A percentile compares a stretch with the other conserved stretches of the same genome.
Evolutionary conservation across 2,888 invertebrate species (phyloP).

Genomic region (Suillia variegata): DNA sequence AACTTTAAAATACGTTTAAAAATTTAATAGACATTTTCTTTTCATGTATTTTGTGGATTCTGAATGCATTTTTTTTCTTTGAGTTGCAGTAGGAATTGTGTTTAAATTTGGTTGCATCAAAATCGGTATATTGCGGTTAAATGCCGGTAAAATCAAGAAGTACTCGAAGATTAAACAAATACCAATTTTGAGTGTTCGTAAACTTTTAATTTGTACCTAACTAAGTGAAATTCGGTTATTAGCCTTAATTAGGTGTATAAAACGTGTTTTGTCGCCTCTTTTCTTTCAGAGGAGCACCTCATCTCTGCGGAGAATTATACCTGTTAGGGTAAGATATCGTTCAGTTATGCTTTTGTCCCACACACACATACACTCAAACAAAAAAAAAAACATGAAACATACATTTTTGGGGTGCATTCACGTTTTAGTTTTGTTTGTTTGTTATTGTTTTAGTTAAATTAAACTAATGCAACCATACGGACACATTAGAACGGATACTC

Average conservation of each 20-base stretch:
- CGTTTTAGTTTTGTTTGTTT: background rate
- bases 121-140: background rate
- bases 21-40: no score
- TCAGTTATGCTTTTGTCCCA: background rate
- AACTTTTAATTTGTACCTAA: background rate
- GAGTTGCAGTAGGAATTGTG: slow-evolving; percentile 30
- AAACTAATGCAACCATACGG: background rate
- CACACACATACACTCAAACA: no score
- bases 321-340: slow-evolving; percentile 53
- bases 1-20: no score
- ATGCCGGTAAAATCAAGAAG: no score
- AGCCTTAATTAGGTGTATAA: slow-evolving; percentile 31
- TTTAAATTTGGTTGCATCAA: slow-evolving; percentile 9
- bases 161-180: background rate
- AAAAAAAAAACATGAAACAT: background rate
- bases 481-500: background rate
- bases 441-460: background rate
- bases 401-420: background rate
- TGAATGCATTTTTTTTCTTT: slow-evolving; percentile 9
- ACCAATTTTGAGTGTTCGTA: slow-evolving; percentile 1
- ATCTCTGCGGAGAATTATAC: slow-evolving; percentile 54
- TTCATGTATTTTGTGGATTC: no score
- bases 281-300: slow-evolving; percentile 52
- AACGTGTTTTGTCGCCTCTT: slow-evolving; percentile 33
- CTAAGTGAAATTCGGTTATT: background rate